These are phyloP conservation scores for Neomicropteryx cornuta DNA, from an alignment of 1,140 invertebrate species.

Conservation along the genomic window DNA sequence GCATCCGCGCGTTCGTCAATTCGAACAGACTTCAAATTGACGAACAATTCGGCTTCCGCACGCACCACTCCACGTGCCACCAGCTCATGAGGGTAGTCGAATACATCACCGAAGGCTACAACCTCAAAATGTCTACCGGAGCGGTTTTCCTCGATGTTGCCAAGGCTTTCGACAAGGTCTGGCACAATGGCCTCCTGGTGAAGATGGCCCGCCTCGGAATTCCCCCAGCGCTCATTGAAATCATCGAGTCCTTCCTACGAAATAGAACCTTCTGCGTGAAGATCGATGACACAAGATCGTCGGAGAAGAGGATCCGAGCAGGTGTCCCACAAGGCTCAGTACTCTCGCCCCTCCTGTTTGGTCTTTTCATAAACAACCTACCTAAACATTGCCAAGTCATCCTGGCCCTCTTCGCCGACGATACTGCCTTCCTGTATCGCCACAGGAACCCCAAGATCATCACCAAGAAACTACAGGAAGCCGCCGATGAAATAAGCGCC, in stretches of 20 bases:
- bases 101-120: slow-evolving; percentile 11
- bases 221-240: slow-evolving; percentile 10
- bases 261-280: slow-evolving; percentile 16
- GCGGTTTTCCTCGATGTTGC: slow-evolving; percentile 19
- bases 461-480: slow-evolving; percentile 10
- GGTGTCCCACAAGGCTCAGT: slow-evolving; percentile 18
- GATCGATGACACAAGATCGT: slow-evolving; percentile 10
- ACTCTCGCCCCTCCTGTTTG: slow-evolving; percentile 14
- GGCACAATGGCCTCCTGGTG: slow-evolving; percentile 15
- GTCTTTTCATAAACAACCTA: slow-evolving; percentile 1
- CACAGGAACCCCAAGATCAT: slow-evolving; percentile 2
- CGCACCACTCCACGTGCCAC: slow-evolving; percentile 11
- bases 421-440: slow-evolving; percentile 12
- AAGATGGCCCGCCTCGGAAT: slow-evolving; percentile 13
- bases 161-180: slow-evolving; percentile 23
- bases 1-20: no score
- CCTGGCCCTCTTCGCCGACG: slow-evolving; percentile 16
- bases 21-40: no score
- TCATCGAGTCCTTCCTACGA: slow-evolving; percentile 15
- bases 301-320: slow-evolving; percentile 7
- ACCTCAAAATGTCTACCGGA: slow-evolving; percentile 12
- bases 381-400: slow-evolving; percentile 1
- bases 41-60: slow-evolving; percentile 16
- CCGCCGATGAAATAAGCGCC: slow-evolving; percentile 7
- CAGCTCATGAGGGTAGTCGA: slow-evolving; percentile 13